These are phyloP conservation scores for Poeciliopsis occidentalis DNA, from an alignment of 2,113 vertebrate species.

Conservation along the genomic window DNA sequence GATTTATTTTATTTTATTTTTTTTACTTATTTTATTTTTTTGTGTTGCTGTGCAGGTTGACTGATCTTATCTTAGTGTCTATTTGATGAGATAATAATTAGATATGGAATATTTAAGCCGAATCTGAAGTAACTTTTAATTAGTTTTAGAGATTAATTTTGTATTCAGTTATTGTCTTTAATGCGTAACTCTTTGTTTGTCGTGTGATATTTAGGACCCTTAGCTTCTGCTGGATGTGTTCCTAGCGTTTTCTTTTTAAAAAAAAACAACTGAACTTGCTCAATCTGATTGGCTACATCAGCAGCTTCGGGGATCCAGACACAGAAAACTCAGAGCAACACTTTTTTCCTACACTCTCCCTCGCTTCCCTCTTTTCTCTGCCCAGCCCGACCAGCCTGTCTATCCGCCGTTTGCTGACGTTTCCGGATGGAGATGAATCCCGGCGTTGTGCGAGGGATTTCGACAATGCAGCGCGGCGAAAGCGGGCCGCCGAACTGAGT, in stretches of 20 bases:
- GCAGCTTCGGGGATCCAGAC: constrained; percentile 56
- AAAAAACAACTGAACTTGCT: constrained; percentile 49
- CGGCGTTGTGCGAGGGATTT: constrained; percentile 65
- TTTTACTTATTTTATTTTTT: too few relatives aligned
- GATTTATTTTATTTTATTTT: too few relatives aligned
- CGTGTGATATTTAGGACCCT: too few relatives aligned
- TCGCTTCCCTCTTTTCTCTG: constrained; percentile 17
- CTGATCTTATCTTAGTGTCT: too few relatives aligned
- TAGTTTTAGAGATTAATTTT: not conserved
- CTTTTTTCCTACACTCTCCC: constrained; percentile 41
- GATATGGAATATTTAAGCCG: too few relatives aligned
- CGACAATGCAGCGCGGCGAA: constrained; percentile 52
- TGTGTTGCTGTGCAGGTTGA: too few relatives aligned
- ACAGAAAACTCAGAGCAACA: constrained; percentile 62
- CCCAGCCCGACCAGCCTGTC: constrained; percentile 64
- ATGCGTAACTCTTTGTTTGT: not conserved
- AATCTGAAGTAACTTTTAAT: too few relatives aligned
- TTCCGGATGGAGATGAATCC: constrained; percentile 70
- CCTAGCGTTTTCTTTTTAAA: constrained; percentile 27
- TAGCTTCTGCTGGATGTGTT: not conserved
- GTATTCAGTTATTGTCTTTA: not conserved
- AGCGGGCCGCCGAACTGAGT: constrained; percentile 55
- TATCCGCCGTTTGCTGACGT: constrained; percentile 72
- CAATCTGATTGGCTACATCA: constrained; percentile 63
- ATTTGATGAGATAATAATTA: too few relatives aligned